phyloP scores from a whole-genome alignment of 2,888 invertebrate species.

The Scaptomyza caliginosa region DNA sequence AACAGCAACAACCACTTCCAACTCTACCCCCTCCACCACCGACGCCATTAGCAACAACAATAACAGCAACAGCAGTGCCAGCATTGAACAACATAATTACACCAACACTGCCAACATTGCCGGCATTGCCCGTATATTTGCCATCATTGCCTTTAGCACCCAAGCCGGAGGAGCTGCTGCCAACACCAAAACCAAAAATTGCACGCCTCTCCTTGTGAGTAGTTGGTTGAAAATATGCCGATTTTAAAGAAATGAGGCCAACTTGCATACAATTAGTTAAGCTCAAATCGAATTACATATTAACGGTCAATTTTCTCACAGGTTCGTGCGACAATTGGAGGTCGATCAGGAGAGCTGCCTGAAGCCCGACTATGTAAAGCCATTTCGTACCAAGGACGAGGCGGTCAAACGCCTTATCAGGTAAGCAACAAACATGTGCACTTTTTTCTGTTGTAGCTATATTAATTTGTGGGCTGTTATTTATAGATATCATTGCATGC shows the following conservation, averaged over 20 bases:
- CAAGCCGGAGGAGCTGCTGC: constrained; percentile 83
- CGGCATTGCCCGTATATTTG: constrained; percentile 44
- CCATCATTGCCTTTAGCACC: constrained; percentile 42
- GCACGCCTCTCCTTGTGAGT: constrained; percentile 85
- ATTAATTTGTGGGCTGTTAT: background rate
- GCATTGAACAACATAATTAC: constrained; percentile 67
- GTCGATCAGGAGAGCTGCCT: constrained; percentile 90
- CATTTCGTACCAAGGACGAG: constrained; percentile 89
- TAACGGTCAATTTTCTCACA: constrained; percentile 76
- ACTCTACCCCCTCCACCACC: constrained; percentile 29
- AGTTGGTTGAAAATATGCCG: constrained; percentile 84
- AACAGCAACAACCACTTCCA: constrained; percentile 31
- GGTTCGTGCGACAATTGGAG: constrained; percentile 90
- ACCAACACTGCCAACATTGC: constrained; percentile 33
- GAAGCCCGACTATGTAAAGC: constrained; percentile 89
- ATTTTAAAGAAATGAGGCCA: constrained; percentile 68
- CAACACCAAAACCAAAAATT: constrained; percentile 83
- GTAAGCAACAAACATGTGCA: constrained; percentile 36
- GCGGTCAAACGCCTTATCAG: constrained; percentile 90
- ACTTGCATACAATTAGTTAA: constrained; percentile 31
- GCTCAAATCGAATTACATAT: background rate
- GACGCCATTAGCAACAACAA: constrained; percentile 29
- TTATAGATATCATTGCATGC: constrained; percentile 89
- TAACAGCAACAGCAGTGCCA: constrained; percentile 44
- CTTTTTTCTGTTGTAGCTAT: too few species aligned